Evolutionary conservation across 2,113 vertebrate species (phyloP).

Genomic region (Myanophis thanlyinensis): DNA sequence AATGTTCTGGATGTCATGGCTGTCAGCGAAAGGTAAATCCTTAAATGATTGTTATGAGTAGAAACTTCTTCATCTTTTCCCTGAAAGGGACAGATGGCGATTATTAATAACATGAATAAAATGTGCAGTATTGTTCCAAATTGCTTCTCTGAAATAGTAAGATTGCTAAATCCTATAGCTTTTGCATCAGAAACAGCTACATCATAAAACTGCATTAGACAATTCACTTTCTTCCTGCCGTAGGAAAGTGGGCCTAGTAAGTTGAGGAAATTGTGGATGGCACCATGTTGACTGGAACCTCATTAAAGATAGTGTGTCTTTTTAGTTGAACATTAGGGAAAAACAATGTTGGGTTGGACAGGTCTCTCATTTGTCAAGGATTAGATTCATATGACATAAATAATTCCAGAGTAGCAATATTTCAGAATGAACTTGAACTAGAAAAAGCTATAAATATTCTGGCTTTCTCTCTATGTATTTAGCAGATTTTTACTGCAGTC

Average conservation of each 20-base stretch:
- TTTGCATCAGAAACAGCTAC: background rate
- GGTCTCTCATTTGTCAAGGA: background rate
- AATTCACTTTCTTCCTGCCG: background rate
- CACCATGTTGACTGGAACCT: background rate
- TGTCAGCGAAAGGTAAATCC: conserved; percentile 87
- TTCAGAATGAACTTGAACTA: background rate
- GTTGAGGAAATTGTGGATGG: background rate
- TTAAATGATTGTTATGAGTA: background rate
- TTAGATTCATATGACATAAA: background rate
- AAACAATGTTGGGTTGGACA: background rate
- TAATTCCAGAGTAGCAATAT: background rate
- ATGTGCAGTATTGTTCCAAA: background rate
- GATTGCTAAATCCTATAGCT: background rate
- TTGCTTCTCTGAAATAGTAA: background rate
- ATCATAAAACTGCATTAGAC: background rate
- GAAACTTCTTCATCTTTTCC: background rate
- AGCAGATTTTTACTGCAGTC: background rate
- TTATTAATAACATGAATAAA: background rate
- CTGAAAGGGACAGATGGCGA: background rate
- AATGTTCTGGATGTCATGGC: conserved; percentile 93
- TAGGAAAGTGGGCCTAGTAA: background rate
- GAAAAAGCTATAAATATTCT: background rate
- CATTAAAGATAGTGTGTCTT: background rate
- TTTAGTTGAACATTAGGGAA: background rate
- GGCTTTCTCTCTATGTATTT: background rate